Base-by-base conservation (phyloP, 1,140 invertebrate species). In the Heliothis virescens region DNA sequence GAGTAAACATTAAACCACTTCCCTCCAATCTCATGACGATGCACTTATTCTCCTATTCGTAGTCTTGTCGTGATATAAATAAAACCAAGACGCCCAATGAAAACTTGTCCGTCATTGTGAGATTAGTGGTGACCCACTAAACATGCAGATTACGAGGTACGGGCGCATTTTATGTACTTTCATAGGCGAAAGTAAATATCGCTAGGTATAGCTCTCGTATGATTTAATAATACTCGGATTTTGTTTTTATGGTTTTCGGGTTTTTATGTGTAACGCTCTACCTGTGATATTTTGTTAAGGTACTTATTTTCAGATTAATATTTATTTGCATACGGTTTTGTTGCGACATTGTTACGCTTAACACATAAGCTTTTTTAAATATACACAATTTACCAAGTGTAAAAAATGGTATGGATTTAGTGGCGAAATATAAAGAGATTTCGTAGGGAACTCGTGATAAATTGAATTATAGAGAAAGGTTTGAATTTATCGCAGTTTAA, bases 141-240 rank as follows among this genome's bases (percentile, higher is more conserved):
- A 79, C 55, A 86, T 83, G 82, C 55, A 86, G 81, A 84, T 82
- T 71, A 86, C 83, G 79, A 84, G 77, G 65, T 81, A 85, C 80
- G 80, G 72, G 59, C 71, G 72, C 76, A 74, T 79, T 75, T 78
- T 77, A 80, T 81, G 69, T 82, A 86, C 72, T 82, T 86, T 86
- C 81, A 85, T 59, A 81, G 73, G 59, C 59, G 71, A n/a, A 15
- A 34, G 15, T 21, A 76, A 63, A 76, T 53, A 59, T 63, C 34
- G 34, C 4, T 63, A 63, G 47, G n/a, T 63, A 63, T 18, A 63
- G 5, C 1, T 47, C 5, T 57, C 55, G 59, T 52, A 76, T 76
- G 73, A 76, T 76, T 76, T 76, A 34, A 48, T 63, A n/a, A 76
- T 48, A 29, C 47, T 76, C 13, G 29, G 16, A 41, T 62, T 59